These are phyloP conservation scores for Potorous gilbertii DNA, from an alignment of 2,797 vertebrate genomes.

Conservation along the genomic window DNA sequence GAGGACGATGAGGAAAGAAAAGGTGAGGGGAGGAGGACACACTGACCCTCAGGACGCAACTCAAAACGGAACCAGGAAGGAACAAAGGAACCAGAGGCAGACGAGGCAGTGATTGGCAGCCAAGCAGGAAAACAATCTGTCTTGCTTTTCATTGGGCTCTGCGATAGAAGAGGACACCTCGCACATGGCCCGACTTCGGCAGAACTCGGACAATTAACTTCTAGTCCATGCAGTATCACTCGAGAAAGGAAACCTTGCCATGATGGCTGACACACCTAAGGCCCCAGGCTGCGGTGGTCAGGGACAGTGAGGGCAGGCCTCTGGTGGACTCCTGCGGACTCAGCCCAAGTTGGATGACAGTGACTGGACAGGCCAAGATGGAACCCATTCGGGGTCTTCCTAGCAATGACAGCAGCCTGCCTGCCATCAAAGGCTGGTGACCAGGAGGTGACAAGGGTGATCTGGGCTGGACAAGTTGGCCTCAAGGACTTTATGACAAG, in stretches of 20 bases:
- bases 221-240: constrained; percentile 87
- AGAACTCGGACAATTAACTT: constrained; percentile 81
- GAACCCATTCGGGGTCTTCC: too few relatives aligned
- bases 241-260: constrained; percentile 85
- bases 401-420: too few relatives aligned
- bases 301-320: too few relatives aligned
- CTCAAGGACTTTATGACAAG: too few relatives aligned
- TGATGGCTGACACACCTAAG: constrained; percentile 87
- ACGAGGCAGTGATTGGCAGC: constrained; percentile 86
- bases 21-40: constrained; percentile 75
- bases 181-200: constrained; percentile 79
- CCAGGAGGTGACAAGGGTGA: too few relatives aligned
- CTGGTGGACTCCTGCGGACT: too few relatives aligned
- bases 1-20: constrained; percentile 63
- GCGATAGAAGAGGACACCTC: constrained; percentile 78
- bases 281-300: not conserved
- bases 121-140: constrained; percentile 85
- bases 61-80: constrained; percentile 80
- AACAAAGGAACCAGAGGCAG: constrained; percentile 85
- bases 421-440: too few relatives aligned
- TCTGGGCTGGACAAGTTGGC: too few relatives aligned
- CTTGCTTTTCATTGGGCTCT: constrained; percentile 82
- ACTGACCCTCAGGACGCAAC: constrained; percentile 76
- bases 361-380: too few relatives aligned
- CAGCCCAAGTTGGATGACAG: too few relatives aligned